Percentiles rank a stretch among this genome's conserved stretches.
Evolutionary conservation across 2,113 vertebrate species (phyloP).

Genomic region (Erinaceus europaeus): DNA sequence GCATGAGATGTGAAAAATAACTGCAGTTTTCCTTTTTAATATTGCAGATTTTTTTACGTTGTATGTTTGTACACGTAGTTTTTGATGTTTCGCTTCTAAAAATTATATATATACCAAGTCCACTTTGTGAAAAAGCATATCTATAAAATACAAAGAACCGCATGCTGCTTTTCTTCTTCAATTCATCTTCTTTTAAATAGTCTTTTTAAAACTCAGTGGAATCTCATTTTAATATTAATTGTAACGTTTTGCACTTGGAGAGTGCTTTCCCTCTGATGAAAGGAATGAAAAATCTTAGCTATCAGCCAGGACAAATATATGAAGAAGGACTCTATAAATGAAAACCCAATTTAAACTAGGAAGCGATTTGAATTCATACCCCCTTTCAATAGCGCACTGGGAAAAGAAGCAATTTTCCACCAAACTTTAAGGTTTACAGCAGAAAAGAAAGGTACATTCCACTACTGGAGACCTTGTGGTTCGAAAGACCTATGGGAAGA

Average conservation of each 20-base stretch:
- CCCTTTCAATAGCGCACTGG: slow-evolving; percentile 35
- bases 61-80: background rate
- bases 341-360: slow-evolving; percentile 55
- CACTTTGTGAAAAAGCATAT: slow-evolving; percentile 33
- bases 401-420: slow-evolving; percentile 51
- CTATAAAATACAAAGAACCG: slow-evolving; percentile 59
- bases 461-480: background rate
- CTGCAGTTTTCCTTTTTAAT: background rate
- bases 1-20: background rate
- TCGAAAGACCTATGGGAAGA: slow-evolving; percentile 50
- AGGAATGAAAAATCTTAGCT: slow-evolving; percentile 49
- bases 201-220: slow-evolving; percentile 31
- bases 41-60: slow-evolving; percentile 24
- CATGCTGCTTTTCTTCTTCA: slow-evolving; percentile 44
- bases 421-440: background rate
- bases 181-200: slow-evolving; percentile 32
- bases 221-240: slow-evolving; percentile 71
- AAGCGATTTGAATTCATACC: slow-evolving; percentile 67
- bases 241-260: slow-evolving; percentile 45
- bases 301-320: slow-evolving; percentile 35
- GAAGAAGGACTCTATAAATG: slow-evolving; percentile 45
- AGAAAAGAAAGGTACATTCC: slow-evolving; percentile 49
- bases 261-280: slow-evolving; percentile 37
- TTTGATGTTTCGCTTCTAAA: slow-evolving; percentile 34
- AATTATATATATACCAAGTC: background rate